Base-by-base conservation (phyloP, 2,888 invertebrate species). In the Phania funesta region DNA sequence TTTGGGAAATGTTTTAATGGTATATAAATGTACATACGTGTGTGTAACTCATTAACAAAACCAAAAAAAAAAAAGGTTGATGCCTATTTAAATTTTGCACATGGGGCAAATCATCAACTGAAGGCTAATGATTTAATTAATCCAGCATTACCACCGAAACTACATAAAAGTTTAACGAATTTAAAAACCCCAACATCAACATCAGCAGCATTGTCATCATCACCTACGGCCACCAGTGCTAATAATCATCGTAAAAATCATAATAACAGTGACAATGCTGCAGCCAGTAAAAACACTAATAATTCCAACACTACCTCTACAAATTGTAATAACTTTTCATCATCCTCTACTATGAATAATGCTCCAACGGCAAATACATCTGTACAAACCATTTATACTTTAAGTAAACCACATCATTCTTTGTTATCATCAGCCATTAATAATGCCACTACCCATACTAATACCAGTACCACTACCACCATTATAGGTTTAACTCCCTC, bases 111-210 rank as follows among this genome's bases (percentile, higher is more conserved):
- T 54, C 83, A 84, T 50, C 86, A 85, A 48, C 84, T 87, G 73
- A 84, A 87, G 84, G 86, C 84, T 79, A 88, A 84, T 79, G 86
- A 88, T 86, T 87, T 89, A 65, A 78, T 78, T 29, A 88, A 89
- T 86, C 89, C 89, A 83, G 89, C 88, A 77, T 87, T 91, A 87
- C 91, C 91, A 88, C 91, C 91, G 86, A 91, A 91, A 89, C 88
- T 91, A 85, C 90, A 91, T 85, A 91, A 91, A 87, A 90, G 89
- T 84, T 86, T 89, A 85, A 88, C 89, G 86, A 90, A 90, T 89
- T 90, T 90, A 85, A 90, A 90, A 84, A 83, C 86, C 60, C 84
- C 85, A 41, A 84, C 86, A 60, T 64, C 83, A 83, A n/a, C 71
- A 68, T 13, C 75, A 22, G 2, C 60, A 38, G 1, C 67, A 41